Evolutionary conservation across 2,797 vertebrate species (phyloP), one percentile per base, ranked within the genome.

Genomic region (Hoplostethus mediterraneus): DNA sequence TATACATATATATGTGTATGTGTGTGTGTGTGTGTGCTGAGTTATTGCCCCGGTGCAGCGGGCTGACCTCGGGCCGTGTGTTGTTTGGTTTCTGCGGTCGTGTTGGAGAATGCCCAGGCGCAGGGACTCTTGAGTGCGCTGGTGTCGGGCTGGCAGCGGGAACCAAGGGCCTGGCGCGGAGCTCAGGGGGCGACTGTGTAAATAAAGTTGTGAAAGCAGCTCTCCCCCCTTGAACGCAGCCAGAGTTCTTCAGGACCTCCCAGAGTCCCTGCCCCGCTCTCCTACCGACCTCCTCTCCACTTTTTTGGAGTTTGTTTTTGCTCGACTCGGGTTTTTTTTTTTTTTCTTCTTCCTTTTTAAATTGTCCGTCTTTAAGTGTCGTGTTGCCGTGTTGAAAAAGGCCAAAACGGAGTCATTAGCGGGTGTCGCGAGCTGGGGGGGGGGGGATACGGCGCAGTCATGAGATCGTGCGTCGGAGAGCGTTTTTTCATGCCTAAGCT

Each of bases 71-170:
- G 77, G 77, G 75, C 73, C 75, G 60, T 14, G 65, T 85, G 80
- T 58, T 88, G 80, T 90, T 91, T 89, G 83, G 82, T 84, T 92
- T 89, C 59, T 64, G 86, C 51, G 85, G 84, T 90, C 52, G 54
- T 62, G 58, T 65, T 90, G 88, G 88, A 92, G 77, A 84, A 48
- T 82, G 77, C 82, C 86, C 91, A 92, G 87, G 77, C 67, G 1
- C 67, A 82, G 81, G 75, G 74, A 47, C 74, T 44, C 21, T 56
- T 48, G 68, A 75, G 63, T 71, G 63, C 48, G 63, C 53, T 12
- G 57, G 63, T 84, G 67, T 75, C 1, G 73, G 73, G 75, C 83
- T 90, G 88, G 85, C 79, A 73, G 49, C 58, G 62, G 61, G 64
- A 60, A 60, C 74, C 60, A 11, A 47, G 42, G 42, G 56, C 58